phyloP scores from a whole-genome alignment of 2,113 vertebrate genomes.

The Ceyx margarethae region DNA sequence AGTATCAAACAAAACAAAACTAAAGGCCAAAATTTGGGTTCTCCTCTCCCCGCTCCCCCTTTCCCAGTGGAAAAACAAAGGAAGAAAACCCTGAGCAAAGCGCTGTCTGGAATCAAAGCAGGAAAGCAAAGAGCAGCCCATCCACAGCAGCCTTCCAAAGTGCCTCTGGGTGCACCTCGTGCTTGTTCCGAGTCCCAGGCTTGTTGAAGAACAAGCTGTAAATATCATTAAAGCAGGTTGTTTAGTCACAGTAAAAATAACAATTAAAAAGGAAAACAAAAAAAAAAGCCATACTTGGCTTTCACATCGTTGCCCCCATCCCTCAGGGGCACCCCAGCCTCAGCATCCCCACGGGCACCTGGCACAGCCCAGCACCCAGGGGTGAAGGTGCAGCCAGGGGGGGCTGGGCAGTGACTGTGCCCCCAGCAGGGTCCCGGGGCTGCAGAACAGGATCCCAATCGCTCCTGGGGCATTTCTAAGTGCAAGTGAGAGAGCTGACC shows the following conservation, averaged over 20 bases:
- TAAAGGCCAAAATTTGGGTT: conserved; percentile 34
- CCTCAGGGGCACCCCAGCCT: background rate
- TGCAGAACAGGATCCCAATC: rapidly evolving
- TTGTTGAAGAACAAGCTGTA: background rate
- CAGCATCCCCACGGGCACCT: background rate
- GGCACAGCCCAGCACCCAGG: background rate
- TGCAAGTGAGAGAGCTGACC: background rate
- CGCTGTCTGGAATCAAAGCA: background rate
- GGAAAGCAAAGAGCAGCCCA: background rate
- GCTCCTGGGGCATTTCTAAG: background rate
- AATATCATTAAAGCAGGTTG: background rate
- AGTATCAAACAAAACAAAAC: conserved; percentile 46
- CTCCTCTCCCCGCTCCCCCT: background rate
- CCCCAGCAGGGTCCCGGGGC: rapidly evolving
- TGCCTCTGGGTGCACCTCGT: background rate
- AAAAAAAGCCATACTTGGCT: background rate
- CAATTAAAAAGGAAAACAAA: background rate
- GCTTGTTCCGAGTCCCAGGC: background rate
- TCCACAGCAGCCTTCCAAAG: background rate
- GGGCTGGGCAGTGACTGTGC: background rate
- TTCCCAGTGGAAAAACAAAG: conserved; percentile 29
- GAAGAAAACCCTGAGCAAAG: conserved; percentile 68
- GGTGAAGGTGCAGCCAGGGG: background rate
- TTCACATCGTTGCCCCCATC: background rate
- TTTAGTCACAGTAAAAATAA: conserved; percentile 24